Evolutionary conservation across 2,888 invertebrate genomes (phyloP).

Genomic region (Drosophila meridiana): DNA sequence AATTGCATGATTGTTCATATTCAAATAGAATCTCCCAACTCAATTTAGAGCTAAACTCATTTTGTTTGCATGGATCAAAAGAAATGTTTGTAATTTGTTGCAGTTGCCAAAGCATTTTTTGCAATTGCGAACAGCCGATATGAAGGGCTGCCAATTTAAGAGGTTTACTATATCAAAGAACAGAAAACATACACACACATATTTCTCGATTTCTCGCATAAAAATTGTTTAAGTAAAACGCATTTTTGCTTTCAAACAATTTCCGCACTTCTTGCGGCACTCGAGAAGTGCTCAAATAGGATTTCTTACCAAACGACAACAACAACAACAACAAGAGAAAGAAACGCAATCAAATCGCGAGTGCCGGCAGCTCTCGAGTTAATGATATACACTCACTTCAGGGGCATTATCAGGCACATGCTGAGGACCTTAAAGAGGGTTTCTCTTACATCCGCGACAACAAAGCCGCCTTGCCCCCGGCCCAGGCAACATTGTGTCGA

Average conservation of each 20-base stretch:
- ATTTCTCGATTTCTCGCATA: slow-evolving; percentile 4
- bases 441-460: slow-evolving; percentile 40
- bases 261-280: slow-evolving; percentile 62
- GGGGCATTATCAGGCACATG: slow-evolving; percentile 70
- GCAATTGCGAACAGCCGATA: neutral
- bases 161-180: slow-evolving; percentile 47
- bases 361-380: slow-evolving; percentile 74
- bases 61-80: slow-evolving; percentile 16
- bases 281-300: slow-evolving; percentile 57
- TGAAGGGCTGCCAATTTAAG: slow-evolving; percentile 6
- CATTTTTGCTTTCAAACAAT: slow-evolving; percentile 76
- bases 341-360: slow-evolving; percentile 76
- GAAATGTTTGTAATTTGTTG: slow-evolving; percentile 19
- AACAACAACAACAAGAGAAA: slow-evolving; percentile 18
- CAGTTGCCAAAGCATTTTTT: slow-evolving; percentile 5
- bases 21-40: neutral
- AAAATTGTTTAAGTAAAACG: slow-evolving; percentile 48
- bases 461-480: slow-evolving; percentile 36
- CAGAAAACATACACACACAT: neutral
- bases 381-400: slow-evolving; percentile 81
- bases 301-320: slow-evolving; percentile 40
- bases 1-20: neutral
- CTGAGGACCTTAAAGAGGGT: slow-evolving; percentile 55
- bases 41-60: neutral
- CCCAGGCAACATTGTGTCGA: slow-evolving; percentile 77